phyloP scores from a whole-genome alignment of 2,113 vertebrate species.

The Uropsilus gracilis region DNA sequence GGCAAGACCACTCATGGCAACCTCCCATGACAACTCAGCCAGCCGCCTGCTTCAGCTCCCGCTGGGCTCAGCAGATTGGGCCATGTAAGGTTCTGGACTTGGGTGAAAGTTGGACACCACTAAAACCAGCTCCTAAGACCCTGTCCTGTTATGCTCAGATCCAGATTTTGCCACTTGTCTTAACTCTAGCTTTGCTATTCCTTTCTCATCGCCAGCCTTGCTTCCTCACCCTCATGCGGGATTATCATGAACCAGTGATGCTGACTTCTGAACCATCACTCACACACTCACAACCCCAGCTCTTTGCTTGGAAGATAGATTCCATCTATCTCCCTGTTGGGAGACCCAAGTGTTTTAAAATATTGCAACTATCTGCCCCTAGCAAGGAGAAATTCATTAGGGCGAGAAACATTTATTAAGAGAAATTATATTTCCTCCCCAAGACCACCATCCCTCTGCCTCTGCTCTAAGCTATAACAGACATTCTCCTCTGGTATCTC shows the following conservation, averaged over 20 bases:
- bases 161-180: not conserved
- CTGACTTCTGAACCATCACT: not conserved
- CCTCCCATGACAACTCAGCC: not conserved
- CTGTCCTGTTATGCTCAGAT: not conserved
- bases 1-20: not conserved
- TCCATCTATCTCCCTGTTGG: not conserved
- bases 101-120: not conserved
- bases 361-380: not conserved
- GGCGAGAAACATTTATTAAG: not conserved
- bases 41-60: not conserved
- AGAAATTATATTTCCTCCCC: conserved; percentile 25
- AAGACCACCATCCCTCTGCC: not conserved
- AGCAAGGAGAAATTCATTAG: not conserved
- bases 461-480: not conserved
- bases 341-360: not conserved
- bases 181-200: not conserved
- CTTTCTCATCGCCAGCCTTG: not conserved
- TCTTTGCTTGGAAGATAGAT: not conserved
- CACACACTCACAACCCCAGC: not conserved
- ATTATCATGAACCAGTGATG: too few species aligned
- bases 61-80: not conserved
- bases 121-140: not conserved
- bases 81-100: not conserved
- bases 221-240: not conserved
- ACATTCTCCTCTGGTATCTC: not conserved